phyloP scores from a whole-genome alignment of 53 echinoderm and acorn worm species.

The Crossaster papposus region DNA sequence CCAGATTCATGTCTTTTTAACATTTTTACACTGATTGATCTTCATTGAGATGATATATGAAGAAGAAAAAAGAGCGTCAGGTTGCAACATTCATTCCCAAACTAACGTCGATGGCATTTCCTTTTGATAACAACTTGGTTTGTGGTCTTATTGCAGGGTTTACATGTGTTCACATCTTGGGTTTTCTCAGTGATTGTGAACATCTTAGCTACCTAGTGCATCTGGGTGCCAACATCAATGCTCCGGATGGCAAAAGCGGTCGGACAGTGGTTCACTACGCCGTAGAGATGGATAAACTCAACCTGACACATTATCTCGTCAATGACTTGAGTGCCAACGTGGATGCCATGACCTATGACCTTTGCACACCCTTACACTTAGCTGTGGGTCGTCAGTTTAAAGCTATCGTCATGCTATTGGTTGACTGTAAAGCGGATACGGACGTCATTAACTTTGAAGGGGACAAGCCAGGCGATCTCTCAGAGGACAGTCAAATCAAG shows the following conservation, averaged over 20 bases:
- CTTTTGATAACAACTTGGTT: no score
- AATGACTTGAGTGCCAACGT: conserved; percentile 66
- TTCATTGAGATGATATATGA: no score
- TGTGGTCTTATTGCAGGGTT: conserved; percentile 64
- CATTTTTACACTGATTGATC: no score
- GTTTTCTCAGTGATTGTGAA: conserved; percentile 41
- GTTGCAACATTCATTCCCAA: no score
- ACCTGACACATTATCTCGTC: conserved; percentile 69
- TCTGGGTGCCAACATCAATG: conserved; percentile 78
- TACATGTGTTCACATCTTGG: conserved; percentile 86
- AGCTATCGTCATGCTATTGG: conserved; percentile 60
- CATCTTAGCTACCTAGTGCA: conserved; percentile 69
- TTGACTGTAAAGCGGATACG: conserved; percentile 72
- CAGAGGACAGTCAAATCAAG: conserved; percentile 8
- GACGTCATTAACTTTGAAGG: conserved; percentile 84
- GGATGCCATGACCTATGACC: conserved; percentile 86
- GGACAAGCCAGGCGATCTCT: conserved; percentile 65
- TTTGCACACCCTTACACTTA: conserved; percentile 87
- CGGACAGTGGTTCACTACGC: conserved; percentile 85
- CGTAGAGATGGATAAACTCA: conserved; percentile 71
- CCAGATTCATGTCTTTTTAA: no score
- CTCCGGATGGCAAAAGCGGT: conserved; percentile 92
- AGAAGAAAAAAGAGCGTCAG: no score
- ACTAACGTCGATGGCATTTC: no score
- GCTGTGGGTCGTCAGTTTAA: conserved; percentile 78